phyloP scores from a whole-genome alignment of 2,797 vertebrate species.

The Melanotaenia nigrans region DNA sequence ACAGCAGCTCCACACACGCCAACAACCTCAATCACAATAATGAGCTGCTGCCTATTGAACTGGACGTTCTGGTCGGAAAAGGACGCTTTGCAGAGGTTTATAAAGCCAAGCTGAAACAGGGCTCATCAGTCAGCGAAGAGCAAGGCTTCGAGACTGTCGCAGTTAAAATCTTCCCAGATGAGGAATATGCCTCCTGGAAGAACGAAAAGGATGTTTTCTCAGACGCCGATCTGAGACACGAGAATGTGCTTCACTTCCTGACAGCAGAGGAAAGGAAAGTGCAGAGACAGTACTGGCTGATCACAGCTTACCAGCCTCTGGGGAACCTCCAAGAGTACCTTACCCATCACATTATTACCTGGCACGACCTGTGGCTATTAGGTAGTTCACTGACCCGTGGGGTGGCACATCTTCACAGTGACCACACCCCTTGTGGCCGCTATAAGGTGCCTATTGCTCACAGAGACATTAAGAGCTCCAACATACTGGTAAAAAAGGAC shows the following conservation, averaged over 20 bases:
- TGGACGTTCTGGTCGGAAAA: slow-evolving; percentile 92
- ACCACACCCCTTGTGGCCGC: slow-evolving; percentile 89
- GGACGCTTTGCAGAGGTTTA: slow-evolving; percentile 96
- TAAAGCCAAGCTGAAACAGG: slow-evolving; percentile 93
- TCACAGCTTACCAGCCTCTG: slow-evolving; percentile 91
- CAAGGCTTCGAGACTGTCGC: slow-evolving; percentile 95
- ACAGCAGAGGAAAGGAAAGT: slow-evolving; percentile 92
- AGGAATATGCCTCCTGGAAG: slow-evolving; percentile 97
- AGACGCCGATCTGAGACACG: slow-evolving; percentile 91
- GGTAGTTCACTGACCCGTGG: slow-evolving; percentile 89
- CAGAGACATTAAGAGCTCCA: slow-evolving; percentile 97
- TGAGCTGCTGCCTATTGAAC: slow-evolving; percentile 94
- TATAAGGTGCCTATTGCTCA: slow-evolving; percentile 94
- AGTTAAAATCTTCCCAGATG: slow-evolving; percentile 92
- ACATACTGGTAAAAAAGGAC: slow-evolving; percentile 94
- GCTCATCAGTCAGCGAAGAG: slow-evolving; percentile 79
- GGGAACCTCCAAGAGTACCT: slow-evolving; percentile 95
- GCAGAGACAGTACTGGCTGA: slow-evolving; percentile 94
- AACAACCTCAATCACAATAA: slow-evolving; percentile 99
- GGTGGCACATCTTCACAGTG: slow-evolving; percentile 94
- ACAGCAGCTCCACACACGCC: slow-evolving; percentile 94
- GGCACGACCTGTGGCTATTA: slow-evolving; percentile 91
- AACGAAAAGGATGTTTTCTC: slow-evolving; percentile 97
- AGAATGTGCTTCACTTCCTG: slow-evolving; percentile 95
- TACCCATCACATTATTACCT: slow-evolving; percentile 87